Base-by-base conservation (phyloP, 2,113 vertebrate species). In the Trochalopteron elliotii region DNA sequence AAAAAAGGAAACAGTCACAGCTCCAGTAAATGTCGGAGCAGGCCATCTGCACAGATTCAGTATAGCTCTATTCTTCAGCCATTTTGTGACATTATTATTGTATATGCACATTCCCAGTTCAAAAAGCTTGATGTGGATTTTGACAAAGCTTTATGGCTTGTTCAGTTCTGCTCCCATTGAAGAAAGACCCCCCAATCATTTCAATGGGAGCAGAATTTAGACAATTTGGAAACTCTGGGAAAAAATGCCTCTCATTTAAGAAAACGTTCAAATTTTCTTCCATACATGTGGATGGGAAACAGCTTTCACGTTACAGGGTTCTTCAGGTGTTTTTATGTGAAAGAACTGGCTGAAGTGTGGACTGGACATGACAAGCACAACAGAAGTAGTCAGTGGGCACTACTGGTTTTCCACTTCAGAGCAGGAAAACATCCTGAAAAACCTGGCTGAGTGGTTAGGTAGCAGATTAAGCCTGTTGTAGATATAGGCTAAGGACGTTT, bases 1-100 rank as follows among this genome's bases (percentile, higher is more conserved):
- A 67, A 31, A 69, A 44, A 53, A 57, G 14, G 15, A 70, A 84
- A 44, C 42, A 93, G 75, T 64, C 79, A 88, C 68, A 95, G 94
- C 80, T 89, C 79, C 79, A 94, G 90, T 37, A 72, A 96, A 96
- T 60, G 79, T 37, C 0, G 0, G 71, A 74, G 93, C 25, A 60
- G 69, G 79, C 93, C 90, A 91, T 94, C 94, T 96, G 94, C 50
- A 90, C 12, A 35, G 28, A 74, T 56, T 81, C 72, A 56, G 44
- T 14, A n/a, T 21, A 79, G 75, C 30, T 69, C 33, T 6, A 61
- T 77, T 86, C 55, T 71, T 55, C 88, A 94, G 71, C 87, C 94
- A 93, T 96, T 93, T 86, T 70, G 47, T 47, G 72, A 63, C 60
- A 63, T 63, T 65, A 49, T 30, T 83, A 18, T 5, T 59, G 24